Percentiles rank a stretch among this genome's conserved stretches.
Evolutionary conservation across 1,140 invertebrate species (phyloP).

Genomic region (Mizuhopecten yessoensis): DNA sequence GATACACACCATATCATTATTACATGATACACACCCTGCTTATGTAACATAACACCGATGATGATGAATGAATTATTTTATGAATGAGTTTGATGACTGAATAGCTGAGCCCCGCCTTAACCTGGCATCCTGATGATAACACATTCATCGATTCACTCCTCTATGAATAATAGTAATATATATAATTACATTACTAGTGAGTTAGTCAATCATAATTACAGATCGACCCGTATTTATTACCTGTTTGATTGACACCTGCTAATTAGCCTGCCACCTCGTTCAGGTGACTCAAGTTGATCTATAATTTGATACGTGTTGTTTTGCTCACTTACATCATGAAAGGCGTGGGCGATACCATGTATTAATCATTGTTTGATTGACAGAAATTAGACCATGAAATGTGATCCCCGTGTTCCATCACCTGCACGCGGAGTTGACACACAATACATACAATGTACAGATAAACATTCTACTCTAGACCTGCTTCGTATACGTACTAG

Average conservation of each 20-base stretch:
- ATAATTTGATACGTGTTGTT: background rate
- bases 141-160: background rate
- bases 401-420: background rate
- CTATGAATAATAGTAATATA: background rate
- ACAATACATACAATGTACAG: too few relatives aligned
- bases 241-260: background rate
- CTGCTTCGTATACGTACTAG: too few relatives aligned
- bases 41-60: background rate
- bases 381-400: background rate
- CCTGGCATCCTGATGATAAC: background rate
- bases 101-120: background rate
- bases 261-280: background rate
- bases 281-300: background rate
- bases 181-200: background rate
- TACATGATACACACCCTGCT: background rate
- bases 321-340: background rate
- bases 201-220: constrained; percentile 22
- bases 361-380: background rate
- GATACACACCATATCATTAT: background rate
- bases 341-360: background rate
- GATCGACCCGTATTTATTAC: background rate
- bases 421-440: background rate
- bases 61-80: constrained; percentile 23
- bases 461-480: too few relatives aligned
- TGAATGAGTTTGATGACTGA: constrained; percentile 33